Base-by-base conservation (phyloP, 1,140 invertebrate species). In the Hyles vespertilio region DNA sequence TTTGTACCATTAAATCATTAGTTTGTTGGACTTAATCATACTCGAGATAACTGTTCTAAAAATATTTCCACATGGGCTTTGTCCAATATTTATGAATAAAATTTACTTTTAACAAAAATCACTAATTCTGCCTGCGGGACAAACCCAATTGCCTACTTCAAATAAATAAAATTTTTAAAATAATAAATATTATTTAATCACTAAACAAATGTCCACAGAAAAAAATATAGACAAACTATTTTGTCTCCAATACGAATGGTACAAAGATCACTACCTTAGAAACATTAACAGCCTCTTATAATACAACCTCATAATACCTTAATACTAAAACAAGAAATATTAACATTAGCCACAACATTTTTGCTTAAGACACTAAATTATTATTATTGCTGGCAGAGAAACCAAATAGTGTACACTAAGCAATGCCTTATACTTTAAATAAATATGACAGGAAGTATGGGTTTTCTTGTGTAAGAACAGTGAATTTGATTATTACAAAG, bases 321-420 rank as follows among this genome's bases (percentile, higher is more conserved):
- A 63, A 49, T 69, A 68, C 59, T 73, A 73, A 59, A 78, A 78
- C 58, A 77, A 72, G 58, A 71, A 72, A 43, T 44, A 65, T 61
- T 72, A 61, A 76, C 56, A 73, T 63, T 77, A 81, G 66, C 79
- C 81, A 86, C 80, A 84, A 81, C 79, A 53, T 77, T 78, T 77
- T 79, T 56, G 67, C 61, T 65, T 83, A 86, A 84, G 83, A 86
- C 83, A 86, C 83, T 76, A 69, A 55, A 79, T 67, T 81, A 72
- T 70, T 72, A 72, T 62, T 65, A 75, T 83, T 54, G 52, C 52
- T 11, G 22, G 40, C 11, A 54, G 36, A 44, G 3, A 54, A 54
- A 54, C 11, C 34, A 54, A 44, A 48, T 11, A 48, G 11, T 11
- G 10, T 12, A 10, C 9, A 48, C 6, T 48, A 11, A 12, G 22